These are phyloP conservation scores for Phasianus colchicus DNA, from an alignment of 2,113 vertebrate genomes.

Conservation along the genomic window DNA sequence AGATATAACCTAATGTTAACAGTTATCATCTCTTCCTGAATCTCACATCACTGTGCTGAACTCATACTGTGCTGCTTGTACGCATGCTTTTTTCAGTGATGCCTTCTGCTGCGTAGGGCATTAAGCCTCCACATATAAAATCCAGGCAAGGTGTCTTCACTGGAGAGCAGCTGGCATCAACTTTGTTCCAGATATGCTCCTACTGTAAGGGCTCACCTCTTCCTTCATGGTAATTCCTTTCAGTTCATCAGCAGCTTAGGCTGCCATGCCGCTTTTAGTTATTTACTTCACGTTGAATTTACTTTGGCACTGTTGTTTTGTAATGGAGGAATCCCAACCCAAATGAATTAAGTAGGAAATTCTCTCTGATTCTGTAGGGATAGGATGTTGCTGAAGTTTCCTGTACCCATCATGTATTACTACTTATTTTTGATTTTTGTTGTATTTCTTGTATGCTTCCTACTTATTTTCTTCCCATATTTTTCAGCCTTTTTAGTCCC, in stretches of 20 bases:
- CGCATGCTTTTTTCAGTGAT: background rate
- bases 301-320: background rate
- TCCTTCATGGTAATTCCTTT: background rate
- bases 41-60: background rate
- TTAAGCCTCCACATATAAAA: rapidly evolving
- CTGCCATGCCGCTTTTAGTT: background rate
- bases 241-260: background rate
- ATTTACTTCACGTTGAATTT: background rate
- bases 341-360: background rate
- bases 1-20: conserved; percentile 16
- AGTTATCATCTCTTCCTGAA: conserved; percentile 10
- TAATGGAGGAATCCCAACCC: background rate
- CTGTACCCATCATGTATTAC: background rate
- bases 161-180: background rate
- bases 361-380: background rate
- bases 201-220: background rate
- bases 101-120: background rate
- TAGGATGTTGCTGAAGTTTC: conserved; percentile 7
- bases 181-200: rapidly evolving
- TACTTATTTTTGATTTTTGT: background rate
- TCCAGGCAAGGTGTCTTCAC: background rate
- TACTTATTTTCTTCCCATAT: background rate
- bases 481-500: background rate
- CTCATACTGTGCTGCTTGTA: background rate
- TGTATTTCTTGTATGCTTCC: background rate